Evolutionary conservation across 2,888 invertebrate genomes (phyloP), one percentile per base, ranked within the genome.

Genomic region (Synergus laeviventris): DNA sequence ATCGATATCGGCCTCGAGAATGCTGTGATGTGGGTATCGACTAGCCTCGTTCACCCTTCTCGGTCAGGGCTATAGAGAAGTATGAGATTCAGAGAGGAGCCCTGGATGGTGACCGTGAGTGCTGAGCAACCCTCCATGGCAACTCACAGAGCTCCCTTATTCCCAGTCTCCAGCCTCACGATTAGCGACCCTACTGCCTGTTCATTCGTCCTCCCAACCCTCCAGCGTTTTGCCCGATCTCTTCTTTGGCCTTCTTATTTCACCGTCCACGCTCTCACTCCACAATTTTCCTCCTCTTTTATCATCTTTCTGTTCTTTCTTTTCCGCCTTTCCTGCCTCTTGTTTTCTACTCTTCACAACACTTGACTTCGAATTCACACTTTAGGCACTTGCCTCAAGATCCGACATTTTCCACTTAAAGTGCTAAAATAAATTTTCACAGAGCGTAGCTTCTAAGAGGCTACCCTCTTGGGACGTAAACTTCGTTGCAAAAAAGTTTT

Each of bases 171-270:
- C 83, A 78, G 86, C 86, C 82, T 81, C 84, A 82, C 87, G 89
- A 89, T 88, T 88, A 89, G 88, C 86, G 85, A 87, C 87, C 88
- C 88, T 87, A 86, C 86, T 82, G 85, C 86, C 84, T 86, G 81
- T 79, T 78, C 81, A 79, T 81, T 80, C 82, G 78, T 81, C 82
- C 81, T 82, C 76, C 76, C 75, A 74, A 74, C 78, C 78, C 76
- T 76, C 74, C 54, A 70, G 59, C 77, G 76, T 78, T 77, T 75
- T 80, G 74, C 76, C 31, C 31, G 31, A 31, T 75, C 77, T 74
- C 73, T 78, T 80, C 75, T 79, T 77, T 79, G 78, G 78, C 76
- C 79, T 81, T 78, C 80, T 81, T 79, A 79, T 61, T 76, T 54
- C 36, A 31, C 24, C 16, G 18, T 24, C 38, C 24, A 74, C 36